Base-by-base conservation (phyloP, 1,140 invertebrate species). In the Adelges cooleyi region DNA sequence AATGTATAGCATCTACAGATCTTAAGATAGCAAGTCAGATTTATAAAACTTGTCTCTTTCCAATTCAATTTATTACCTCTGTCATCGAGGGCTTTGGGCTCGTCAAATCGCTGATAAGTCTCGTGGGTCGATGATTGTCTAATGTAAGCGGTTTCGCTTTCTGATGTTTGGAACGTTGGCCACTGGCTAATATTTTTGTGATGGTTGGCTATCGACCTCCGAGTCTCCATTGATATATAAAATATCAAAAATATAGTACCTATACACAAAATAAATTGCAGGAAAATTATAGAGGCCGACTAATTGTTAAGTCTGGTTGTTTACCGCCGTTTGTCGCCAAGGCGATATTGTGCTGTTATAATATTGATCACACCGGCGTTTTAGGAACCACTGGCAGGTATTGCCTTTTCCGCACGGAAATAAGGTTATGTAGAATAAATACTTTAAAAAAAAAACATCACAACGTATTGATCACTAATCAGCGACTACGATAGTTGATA, bases 351-450 rank as follows among this genome's bases (percentile, higher is more conserved):
- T n/a, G n/a, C n/a, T n/a, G n/a, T n/a, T 33, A 6, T 33, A 18
- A 5, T 53, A 59, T 59, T 22, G 54, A 59, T 44, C 40, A 44
- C 4, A 9, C 6, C 22, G 13, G 4, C 9, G 11, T 13, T 48
- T 62, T 62, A 18, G 25, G 25, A 9, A 62, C 25, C 56, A 62
- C 56, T 48, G 42, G 6, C n/a, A 5, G 3, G n/a, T 9, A 18
- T 36, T 62, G 44, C 13, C 42, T 22, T 29, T 48, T 20, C 13
- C 10, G 42, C 9, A 42, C 2, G 25, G 27, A 62, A n/a, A 29
- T 62, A 15, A 59, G 56, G 56, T 62, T 62, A n/a, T n/a, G n/a
- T n/a, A 62, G 56, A 42, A 62, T 62, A 46, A 46, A 62, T 46
- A 48, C 29, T 6, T 33, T 33, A 6, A 33, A 33, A 6, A 33